Evolutionary conservation across 1,140 invertebrate genomes (phyloP).

Genomic region (Lucilia sericata): DNA sequence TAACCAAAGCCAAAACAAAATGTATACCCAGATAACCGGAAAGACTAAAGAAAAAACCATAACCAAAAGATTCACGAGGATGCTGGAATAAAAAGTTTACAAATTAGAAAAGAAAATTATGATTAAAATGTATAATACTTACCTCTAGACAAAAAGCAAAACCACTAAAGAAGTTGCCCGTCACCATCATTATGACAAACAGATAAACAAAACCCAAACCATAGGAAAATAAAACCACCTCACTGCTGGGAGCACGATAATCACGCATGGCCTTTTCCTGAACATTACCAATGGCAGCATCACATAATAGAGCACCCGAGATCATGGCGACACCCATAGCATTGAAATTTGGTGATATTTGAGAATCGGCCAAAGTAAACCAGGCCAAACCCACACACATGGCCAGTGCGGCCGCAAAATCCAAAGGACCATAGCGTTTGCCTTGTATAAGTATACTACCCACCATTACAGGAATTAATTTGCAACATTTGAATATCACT

Average conservation of each 20-base stretch:
- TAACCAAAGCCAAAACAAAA: constrained; percentile 89
- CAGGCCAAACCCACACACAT: constrained; percentile 94
- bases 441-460: constrained; percentile 93
- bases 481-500: constrained; percentile 97
- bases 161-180: constrained; percentile 82
- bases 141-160: constrained; percentile 84
- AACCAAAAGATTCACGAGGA: constrained; percentile 83
- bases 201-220: constrained; percentile 89
- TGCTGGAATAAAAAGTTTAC: constrained; percentile 70
- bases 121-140: constrained; percentile 53
- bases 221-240: constrained; percentile 95
- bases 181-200: constrained; percentile 78
- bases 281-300: constrained; percentile 95
- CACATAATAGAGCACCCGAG: constrained; percentile 86
- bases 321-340: constrained; percentile 87
- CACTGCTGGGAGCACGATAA: constrained; percentile 84
- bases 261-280: constrained; percentile 95
- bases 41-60: constrained; percentile 87
- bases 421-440: constrained; percentile 86
- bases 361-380: constrained; percentile 93
- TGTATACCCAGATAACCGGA: constrained; percentile 93
- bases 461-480: constrained; percentile 93
- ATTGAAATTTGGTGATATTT: constrained; percentile 90
- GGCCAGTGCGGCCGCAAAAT: constrained; percentile 84
- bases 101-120: constrained; percentile 27